Base-by-base conservation (phyloP, 2,113 vertebrate genomes). In the Gorsachius goisagi region DNA sequence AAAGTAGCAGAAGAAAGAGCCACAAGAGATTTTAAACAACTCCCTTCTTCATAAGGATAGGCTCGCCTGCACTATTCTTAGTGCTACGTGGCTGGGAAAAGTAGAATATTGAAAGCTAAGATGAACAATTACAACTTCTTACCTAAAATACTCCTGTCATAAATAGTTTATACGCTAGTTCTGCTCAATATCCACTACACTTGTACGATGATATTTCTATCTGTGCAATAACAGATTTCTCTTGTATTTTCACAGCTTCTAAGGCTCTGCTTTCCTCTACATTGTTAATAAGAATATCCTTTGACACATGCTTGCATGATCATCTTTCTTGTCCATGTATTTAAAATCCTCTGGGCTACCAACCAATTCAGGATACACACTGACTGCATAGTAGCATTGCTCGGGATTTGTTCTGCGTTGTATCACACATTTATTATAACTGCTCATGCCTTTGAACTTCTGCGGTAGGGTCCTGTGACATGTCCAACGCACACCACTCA, bases 341-440 rank as follows among this genome's bases (percentile, higher is more conserved):
- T 88, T 76, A 76, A 96, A 95, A 89, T 73, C 47, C 35, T 78
- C 33, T 41, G 23, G 41, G 77, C 89, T 90, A 92, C 76, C 84
- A 93, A 52, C 14, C 37, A 39, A 8, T 78, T 86, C 72, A 85
- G 73, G 73, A 84, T 37, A 87, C 35, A 27, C 30, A 17, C 37
- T 24, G 23, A 79, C 74, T 74, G 72, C 35, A 86, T 64, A 60
- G 58, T 85, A 89, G 90, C 49, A 2, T 59, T 84, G 68, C 88
- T 94, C 4, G 8, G 68, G 83, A 96, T 94, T 95, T 96, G 89
- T 71, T 95, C 90, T 96, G 93, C 0, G 3, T 89, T 97, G 77
- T 81, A 92, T 85, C 91, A 94, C 91, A 71, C 73, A 50, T 95
- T 94, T 94, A 88, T 85, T 95, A 52, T 87, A 93, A 96, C 88